Percentiles rank a stretch among this genome's conserved stretches.
These are phyloP conservation scores for Menura novaehollandiae DNA, from an alignment of 2,113 vertebrate species.

Conservation along the genomic window DNA sequence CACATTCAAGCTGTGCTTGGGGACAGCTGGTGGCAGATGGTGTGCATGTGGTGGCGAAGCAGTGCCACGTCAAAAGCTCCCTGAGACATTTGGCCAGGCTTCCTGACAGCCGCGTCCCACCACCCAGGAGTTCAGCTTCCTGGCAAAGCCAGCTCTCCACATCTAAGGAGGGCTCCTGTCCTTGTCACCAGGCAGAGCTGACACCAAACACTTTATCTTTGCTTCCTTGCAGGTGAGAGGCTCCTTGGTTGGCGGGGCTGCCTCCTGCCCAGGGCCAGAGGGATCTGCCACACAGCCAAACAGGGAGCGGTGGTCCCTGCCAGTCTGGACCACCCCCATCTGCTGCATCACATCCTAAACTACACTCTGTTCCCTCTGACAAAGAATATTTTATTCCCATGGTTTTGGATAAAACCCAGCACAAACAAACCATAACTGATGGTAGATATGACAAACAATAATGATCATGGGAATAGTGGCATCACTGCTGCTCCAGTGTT, in stretches of 20 bases:
- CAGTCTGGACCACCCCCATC: not conserved
- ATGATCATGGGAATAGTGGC: not conserved
- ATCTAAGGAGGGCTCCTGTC: not conserved
- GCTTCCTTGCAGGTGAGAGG: not conserved
- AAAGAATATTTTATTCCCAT: not conserved
- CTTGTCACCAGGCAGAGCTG: not conserved
- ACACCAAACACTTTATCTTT: not conserved
- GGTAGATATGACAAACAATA: not conserved
- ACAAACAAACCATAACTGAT: not conserved
- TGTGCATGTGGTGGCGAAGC: not conserved
- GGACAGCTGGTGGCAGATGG: conserved; percentile 34
- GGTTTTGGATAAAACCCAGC: not conserved
- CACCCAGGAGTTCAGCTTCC: not conserved
- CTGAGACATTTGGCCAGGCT: conserved; percentile 23
- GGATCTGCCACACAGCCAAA: accelerated
- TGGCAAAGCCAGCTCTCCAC: not conserved
- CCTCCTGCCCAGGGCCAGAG: not conserved
- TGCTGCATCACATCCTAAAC: not conserved
- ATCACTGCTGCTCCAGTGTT: not conserved
- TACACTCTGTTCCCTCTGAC: not conserved
- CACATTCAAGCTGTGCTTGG: not conserved
- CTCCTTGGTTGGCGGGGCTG: not conserved
- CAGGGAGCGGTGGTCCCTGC: not conserved
- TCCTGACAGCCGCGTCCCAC: conserved; percentile 16
- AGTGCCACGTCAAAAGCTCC: conserved; percentile 26